A percentile compares a stretch with the other conserved stretches of the same genome.
These are phyloP conservation scores for Drosophila yakuba DNA, from an alignment of 1,140 invertebrate genomes.

Conservation along the genomic window DNA sequence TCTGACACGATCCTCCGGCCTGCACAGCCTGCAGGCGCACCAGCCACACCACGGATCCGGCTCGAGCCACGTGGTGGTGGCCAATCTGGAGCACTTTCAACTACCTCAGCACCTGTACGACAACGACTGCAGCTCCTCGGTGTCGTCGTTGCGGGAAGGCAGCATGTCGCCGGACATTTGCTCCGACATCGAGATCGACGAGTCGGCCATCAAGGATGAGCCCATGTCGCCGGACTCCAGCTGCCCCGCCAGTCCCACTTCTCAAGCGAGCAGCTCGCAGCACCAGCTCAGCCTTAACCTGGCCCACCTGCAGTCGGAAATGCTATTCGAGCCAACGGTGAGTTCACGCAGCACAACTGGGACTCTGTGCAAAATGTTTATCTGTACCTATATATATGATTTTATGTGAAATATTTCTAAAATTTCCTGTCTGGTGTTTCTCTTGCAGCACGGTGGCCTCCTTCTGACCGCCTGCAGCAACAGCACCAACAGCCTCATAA, in stretches of 20 bases:
- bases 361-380: background rate
- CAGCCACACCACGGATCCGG: conserved; percentile 39
- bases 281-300: conserved; percentile 73
- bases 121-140: conserved; percentile 73
- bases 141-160: conserved; percentile 69
- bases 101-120: conserved; percentile 77
- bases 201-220: conserved; percentile 88
- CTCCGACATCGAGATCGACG: conserved; percentile 85
- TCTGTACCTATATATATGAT: no score
- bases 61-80: conserved; percentile 26
- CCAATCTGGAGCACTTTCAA: conserved; percentile 60
- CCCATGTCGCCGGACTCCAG: conserved; percentile 89
- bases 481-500: conserved; percentile 86
- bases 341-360: background rate
- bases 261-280: conserved; percentile 55
- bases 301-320: conserved; percentile 85
- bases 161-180: conserved; percentile 79
- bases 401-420: background rate
- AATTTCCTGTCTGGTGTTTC: background rate
- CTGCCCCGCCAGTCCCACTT: conserved; percentile 87
- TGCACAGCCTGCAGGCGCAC: conserved; percentile 27
- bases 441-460: conserved; percentile 62
- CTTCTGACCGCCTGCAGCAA: conserved; percentile 76
- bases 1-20: conserved; percentile 37
- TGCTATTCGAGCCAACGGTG: conserved; percentile 83